phyloP scores from a whole-genome alignment of 1,140 invertebrate species.

The Lordiphosa mommai region DNA sequence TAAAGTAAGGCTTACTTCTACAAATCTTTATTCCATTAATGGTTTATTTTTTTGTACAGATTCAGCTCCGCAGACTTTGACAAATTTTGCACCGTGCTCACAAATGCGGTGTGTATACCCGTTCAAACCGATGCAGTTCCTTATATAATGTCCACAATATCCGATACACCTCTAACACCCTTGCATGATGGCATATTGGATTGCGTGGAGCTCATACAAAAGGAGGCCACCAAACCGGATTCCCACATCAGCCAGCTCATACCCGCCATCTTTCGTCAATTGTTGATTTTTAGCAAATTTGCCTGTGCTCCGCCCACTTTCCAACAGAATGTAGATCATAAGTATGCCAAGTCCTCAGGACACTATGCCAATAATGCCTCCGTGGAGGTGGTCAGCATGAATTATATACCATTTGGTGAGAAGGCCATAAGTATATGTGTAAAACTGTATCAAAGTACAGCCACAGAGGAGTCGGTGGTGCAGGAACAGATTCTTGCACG shows the following conservation, averaged over 20 bases:
- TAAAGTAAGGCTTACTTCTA: conserved; percentile 79
- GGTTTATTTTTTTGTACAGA: too few relatives aligned
- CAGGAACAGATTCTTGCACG: conserved; percentile 88
- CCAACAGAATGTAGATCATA: conserved; percentile 80
- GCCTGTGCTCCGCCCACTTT: conserved; percentile 86
- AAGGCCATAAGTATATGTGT: conserved; percentile 90
- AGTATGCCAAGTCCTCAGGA: conserved; percentile 59
- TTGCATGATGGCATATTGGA: conserved; percentile 91
- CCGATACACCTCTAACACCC: conserved; percentile 88
- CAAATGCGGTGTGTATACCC: conserved; percentile 89
- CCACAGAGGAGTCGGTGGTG: conserved; percentile 86
- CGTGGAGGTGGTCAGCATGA: conserved; percentile 90
- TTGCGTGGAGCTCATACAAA: conserved; percentile 89
- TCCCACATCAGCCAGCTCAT: conserved; percentile 86
- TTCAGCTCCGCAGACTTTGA: conserved; percentile 89
- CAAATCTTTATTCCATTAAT: too few relatives aligned
- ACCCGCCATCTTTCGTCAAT: conserved; percentile 89
- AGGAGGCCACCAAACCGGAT: conserved; percentile 86
- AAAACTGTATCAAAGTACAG: conserved; percentile 90
- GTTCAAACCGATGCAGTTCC: conserved; percentile 90
- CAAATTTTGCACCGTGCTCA: conserved; percentile 89
- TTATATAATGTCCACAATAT: conserved; percentile 87
- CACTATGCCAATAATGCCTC: conserved; percentile 77
- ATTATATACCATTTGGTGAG: conserved; percentile 94
- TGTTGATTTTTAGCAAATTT: conserved; percentile 88